These are phyloP conservation scores for Chelmon rostratus DNA, from an alignment of 2,797 vertebrate species.

Conservation along the genomic window DNA sequence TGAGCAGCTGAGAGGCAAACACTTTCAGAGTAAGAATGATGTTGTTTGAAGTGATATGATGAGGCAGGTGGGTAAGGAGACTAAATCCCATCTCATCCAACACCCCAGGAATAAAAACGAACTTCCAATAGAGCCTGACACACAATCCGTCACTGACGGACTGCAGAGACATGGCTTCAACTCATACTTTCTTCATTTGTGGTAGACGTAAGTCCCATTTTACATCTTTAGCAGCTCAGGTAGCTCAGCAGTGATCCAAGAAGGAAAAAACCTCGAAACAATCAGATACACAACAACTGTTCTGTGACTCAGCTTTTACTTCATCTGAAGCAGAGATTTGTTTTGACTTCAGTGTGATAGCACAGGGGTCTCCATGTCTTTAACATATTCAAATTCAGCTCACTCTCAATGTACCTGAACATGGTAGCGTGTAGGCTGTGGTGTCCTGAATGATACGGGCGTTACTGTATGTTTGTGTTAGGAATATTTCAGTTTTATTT, in stretches of 20 bases:
- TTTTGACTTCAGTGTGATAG: not conserved
- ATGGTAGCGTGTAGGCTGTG: not conserved
- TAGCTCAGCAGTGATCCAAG: constrained; percentile 5
- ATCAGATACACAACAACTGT: not conserved
- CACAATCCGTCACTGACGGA: constrained; percentile 7
- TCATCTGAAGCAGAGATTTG: too few relatives aligned
- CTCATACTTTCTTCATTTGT: not conserved
- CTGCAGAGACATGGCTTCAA: not conserved
- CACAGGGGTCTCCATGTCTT: not conserved
- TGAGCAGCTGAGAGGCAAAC: constrained; percentile 7
- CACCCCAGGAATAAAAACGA: constrained; percentile 1
- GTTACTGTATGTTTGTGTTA: not conserved
- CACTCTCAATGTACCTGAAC: not conserved
- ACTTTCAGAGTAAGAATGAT: not conserved
- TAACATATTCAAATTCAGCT: not conserved
- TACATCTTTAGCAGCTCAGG: not conserved
- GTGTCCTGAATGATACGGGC: not conserved
- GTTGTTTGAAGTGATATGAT: constrained; percentile 8
- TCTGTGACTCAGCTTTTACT: not conserved
- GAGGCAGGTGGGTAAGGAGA: not conserved
- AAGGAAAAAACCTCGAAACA: not conserved
- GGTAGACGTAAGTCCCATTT: not conserved
- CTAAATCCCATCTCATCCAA: constrained; percentile 6
- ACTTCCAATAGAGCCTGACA: not conserved
- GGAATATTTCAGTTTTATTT: not conserved